Conservation (phyloP, 2,797 vertebrate genomes). For the Myotis daubentonii region DNA sequence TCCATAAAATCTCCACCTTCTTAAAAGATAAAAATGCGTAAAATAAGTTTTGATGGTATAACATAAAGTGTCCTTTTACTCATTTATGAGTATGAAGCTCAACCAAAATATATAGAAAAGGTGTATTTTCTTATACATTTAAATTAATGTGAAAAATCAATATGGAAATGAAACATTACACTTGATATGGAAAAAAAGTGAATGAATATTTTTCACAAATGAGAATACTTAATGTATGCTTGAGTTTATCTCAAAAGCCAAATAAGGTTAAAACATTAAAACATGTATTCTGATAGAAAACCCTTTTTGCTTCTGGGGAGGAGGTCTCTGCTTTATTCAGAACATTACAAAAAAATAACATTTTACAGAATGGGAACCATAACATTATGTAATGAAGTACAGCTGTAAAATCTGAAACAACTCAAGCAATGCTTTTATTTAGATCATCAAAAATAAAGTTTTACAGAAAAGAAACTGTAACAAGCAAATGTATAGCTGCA, state of each 20-base stretch:
- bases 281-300: background rate
- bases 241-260: background rate
- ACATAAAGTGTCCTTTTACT: background rate
- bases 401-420: slow-evolving; percentile 62
- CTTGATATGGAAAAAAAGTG: background rate
- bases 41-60: background rate
- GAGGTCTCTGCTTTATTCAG: slow-evolving; percentile 22
- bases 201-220: background rate
- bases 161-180: background rate
- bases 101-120: background rate
- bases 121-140: background rate
- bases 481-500: slow-evolving; percentile 56
- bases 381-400: slow-evolving; percentile 47
- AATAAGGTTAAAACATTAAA: background rate
- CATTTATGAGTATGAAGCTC: background rate
- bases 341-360: slow-evolving; percentile 59
- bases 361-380: slow-evolving; percentile 62
- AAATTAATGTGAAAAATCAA: background rate
- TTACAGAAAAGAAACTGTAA: slow-evolving; percentile 54
- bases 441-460: slow-evolving; percentile 66
- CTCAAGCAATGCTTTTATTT: slow-evolving; percentile 59
- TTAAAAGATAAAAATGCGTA: background rate
- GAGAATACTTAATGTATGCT: background rate
- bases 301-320: background rate
- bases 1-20: background rate